These are phyloP conservation scores for Peromyscus aztecus DNA, from an alignment of 2,797 vertebrate species.

Conservation along the genomic window DNA sequence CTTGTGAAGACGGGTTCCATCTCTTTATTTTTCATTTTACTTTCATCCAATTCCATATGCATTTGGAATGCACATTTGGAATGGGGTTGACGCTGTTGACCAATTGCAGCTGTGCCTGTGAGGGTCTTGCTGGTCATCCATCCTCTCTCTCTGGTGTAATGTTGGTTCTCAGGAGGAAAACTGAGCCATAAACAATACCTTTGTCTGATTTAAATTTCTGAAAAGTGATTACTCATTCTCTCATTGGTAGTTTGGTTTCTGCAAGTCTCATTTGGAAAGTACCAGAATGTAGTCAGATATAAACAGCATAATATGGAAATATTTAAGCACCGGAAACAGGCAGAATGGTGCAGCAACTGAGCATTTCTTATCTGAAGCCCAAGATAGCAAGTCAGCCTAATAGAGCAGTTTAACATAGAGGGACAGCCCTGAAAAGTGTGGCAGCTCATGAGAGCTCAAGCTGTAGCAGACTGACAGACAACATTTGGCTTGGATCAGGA, in stretches of 20 bases:
- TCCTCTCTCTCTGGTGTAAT: background rate
- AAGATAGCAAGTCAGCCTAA: constrained; percentile 74
- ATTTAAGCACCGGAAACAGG: constrained; percentile 81
- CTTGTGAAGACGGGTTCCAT: background rate
- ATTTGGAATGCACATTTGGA: background rate
- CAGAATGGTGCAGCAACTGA: constrained; percentile 68
- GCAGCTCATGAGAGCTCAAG: constrained; percentile 30
- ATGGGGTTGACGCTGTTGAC: background rate
- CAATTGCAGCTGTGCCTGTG: constrained; percentile 12
- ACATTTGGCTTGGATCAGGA: constrained; percentile 82
- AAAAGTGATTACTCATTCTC: constrained; percentile 77
- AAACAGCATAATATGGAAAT: constrained; percentile 70
- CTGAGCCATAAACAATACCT: background rate
- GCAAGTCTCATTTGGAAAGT: constrained; percentile 80
- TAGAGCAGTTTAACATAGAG: constrained; percentile 69
- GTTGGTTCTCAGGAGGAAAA: constrained; percentile 14
- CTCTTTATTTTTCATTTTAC: constrained; percentile 13
- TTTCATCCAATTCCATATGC: background rate
- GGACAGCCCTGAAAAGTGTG: constrained; percentile 65
- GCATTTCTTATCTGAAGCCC: constrained; percentile 77
- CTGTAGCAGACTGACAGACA: constrained; percentile 76
- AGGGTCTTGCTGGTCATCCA: background rate
- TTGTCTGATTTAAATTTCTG: constrained; percentile 68
- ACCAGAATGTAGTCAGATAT: constrained; percentile 83
- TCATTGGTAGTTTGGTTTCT: constrained; percentile 68